A percentile compares a stretch with the other conserved stretches of the same genome.
phyloP scores from a whole-genome alignment of 1,140 invertebrate species.

The Aphelinus certus region DNA sequence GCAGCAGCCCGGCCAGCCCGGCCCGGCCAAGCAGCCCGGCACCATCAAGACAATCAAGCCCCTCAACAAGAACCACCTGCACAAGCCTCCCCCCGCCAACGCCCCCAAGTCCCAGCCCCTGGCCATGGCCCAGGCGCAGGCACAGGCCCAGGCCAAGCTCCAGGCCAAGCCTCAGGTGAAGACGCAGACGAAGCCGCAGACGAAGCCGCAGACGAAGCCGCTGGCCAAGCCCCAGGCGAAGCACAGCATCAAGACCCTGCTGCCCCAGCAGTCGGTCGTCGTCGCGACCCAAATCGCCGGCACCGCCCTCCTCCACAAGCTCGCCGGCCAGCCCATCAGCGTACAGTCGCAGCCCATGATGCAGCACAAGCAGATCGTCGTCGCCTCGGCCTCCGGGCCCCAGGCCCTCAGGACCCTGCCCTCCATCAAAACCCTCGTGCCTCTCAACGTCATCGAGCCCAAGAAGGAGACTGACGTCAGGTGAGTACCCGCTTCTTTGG shows the following conservation, averaged over 20 bases:
- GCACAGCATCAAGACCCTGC: neutral
- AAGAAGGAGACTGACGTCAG: slow-evolving; percentile 50
- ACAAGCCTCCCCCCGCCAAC: slow-evolving; percentile 40
- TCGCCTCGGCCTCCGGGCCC: slow-evolving; percentile 16
- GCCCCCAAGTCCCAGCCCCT: slow-evolving; percentile 51
- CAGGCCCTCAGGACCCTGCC: slow-evolving; percentile 46
- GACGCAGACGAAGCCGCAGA: neutral
- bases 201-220: slow-evolving; percentile 44
- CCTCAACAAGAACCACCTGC: slow-evolving; percentile 50
- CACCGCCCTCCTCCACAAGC: neutral
- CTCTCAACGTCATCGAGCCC: slow-evolving; percentile 45
- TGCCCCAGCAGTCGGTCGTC: neutral
- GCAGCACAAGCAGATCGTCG: slow-evolving; percentile 52
- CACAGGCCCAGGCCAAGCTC: slow-evolving; percentile 34
- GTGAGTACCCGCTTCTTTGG: slow-evolving; percentile 39
- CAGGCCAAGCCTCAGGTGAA: slow-evolving; percentile 40
- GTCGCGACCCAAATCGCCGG: neutral
- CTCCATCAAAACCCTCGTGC: slow-evolving; percentile 56
- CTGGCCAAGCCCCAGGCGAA: slow-evolving; percentile 5
- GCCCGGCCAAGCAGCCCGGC: slow-evolving; percentile 46
- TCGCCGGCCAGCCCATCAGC: slow-evolving; percentile 43
- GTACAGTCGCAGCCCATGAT: slow-evolving; percentile 53
- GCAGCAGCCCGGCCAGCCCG: neutral
- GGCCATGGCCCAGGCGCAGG: slow-evolving; percentile 7
- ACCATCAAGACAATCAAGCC: slow-evolving; percentile 62